These are phyloP conservation scores for Alloscopus bannaensis DNA, from an alignment of 2,888 invertebrate species.

Conservation along the genomic window DNA sequence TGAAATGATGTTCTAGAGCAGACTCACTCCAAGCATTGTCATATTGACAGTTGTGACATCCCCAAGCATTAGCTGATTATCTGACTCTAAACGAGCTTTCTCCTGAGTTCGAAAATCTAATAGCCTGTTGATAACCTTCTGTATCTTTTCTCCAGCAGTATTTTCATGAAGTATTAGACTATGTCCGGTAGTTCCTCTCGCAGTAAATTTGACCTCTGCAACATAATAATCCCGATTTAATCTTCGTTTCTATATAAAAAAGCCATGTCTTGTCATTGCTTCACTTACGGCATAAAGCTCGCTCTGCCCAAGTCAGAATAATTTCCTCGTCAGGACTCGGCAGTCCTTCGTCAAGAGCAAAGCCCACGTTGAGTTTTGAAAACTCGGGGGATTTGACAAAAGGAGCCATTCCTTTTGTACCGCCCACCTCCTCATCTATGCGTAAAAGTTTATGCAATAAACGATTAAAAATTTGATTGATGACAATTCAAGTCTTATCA, in stretches of 20 bases:
- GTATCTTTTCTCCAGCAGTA: conserved; percentile 89
- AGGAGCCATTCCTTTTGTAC: conserved; percentile 86
- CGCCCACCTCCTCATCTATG: conserved; percentile 90
- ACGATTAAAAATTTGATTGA: background rate
- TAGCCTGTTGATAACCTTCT: conserved; percentile 83
- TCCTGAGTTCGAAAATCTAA: conserved; percentile 83
- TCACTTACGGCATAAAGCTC: conserved; percentile 88
- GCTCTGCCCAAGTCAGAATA: conserved; percentile 90
- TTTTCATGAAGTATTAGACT: conserved; percentile 84
- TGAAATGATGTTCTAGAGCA: background rate
- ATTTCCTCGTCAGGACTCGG: conserved; percentile 86
- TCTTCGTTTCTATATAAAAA: no score
- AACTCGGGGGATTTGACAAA: conserved; percentile 87
- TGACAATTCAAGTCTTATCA: conserved; percentile 36
- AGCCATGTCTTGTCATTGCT: no score
- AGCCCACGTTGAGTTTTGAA: conserved; percentile 81
- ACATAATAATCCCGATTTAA: background rate
- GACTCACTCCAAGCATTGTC: conserved; percentile 81
- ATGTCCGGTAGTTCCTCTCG: conserved; percentile 89
- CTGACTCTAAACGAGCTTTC: conserved; percentile 76
- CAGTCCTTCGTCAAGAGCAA: conserved; percentile 82
- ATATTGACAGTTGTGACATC: conserved; percentile 92
- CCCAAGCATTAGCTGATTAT: conserved; percentile 78
- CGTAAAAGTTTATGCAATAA: background rate
- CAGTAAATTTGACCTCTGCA: conserved; percentile 85